Percentiles rank a stretch among this genome's conserved stretches.
phyloP scores from a whole-genome alignment of 2,113 vertebrate species.

The Capra hircus region DNA sequence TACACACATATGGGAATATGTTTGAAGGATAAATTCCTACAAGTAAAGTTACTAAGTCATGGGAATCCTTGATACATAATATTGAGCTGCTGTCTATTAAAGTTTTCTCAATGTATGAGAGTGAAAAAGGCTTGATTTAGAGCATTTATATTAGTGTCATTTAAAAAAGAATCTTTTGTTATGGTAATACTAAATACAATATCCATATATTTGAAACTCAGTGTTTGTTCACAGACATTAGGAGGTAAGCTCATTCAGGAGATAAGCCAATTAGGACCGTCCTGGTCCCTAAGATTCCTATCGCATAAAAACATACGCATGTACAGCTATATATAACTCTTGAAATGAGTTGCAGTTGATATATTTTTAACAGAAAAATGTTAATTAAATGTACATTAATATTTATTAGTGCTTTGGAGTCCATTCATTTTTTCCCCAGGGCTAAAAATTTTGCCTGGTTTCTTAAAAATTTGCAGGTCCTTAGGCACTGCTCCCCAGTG shows the following conservation, averaged over 20 bases:
- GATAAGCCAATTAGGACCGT: neutral
- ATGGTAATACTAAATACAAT: neutral
- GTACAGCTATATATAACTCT: neutral
- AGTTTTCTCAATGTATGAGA: neutral
- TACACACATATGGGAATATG: neutral
- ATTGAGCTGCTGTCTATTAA: neutral
- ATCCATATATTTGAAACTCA: neutral
- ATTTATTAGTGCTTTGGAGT: neutral
- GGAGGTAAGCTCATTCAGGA: neutral
- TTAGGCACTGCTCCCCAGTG: neutral
- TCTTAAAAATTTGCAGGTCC: neutral
- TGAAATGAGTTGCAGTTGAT: neutral
- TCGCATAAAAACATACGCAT: neutral
- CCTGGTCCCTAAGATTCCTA: too few relatives aligned
- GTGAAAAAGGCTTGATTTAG: neutral
- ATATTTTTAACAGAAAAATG: slow-evolving; percentile 12
- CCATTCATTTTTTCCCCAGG: neutral
- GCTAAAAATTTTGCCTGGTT: neutral
- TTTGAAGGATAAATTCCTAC: neutral
- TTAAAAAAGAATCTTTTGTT: neutral
- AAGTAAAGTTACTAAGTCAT: neutral
- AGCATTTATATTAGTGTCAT: neutral
- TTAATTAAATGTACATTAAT: neutral
- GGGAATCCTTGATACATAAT: neutral
- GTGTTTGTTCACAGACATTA: neutral